Evolutionary conservation across 2,797 vertebrate genomes (phyloP), one percentile per base, ranked within the genome.

Genomic region (Poeciliopsis gracilis): DNA sequence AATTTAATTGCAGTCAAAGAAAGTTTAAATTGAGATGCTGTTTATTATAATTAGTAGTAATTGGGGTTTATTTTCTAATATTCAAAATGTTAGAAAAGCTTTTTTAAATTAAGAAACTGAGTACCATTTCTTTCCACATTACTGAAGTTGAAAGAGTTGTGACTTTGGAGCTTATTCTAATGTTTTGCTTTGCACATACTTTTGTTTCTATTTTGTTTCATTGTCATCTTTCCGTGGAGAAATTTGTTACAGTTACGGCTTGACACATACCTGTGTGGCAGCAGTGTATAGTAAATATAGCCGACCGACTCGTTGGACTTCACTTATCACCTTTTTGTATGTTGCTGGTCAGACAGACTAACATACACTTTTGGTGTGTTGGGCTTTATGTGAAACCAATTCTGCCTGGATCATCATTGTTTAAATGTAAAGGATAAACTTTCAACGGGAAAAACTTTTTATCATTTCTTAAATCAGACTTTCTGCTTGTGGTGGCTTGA

Each of bases 241-340:
- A 43, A 67, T 73, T 76, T 74, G 72, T 43, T 80, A 15, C 80
- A 10, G 0, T 69, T 82, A 28, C 46, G 84, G 77, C 80, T 49
- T 82, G 53, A 49, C 77, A 75, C 78, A 75, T 55, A 72, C 55
- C 30, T 47, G 16, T 70, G 59, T 78, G 49, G 28, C 71, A 28
- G 28, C 20, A 16, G 75, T 86, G 57, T 87, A 70, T 3, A 41
- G 81, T 92, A 94, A 89, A 94, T 87, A 91, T 81, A 92, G 76
- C 75, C 3, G 13, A 4, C 38, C 79, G 11, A 25, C 33, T 70
- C 0, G 25, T 78, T 33, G 47, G 46, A 18, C 28, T 18, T 70
- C 76, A 72, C 85, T 78, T 70, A 33, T 75, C 75, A 41, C 23
- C 4, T 66, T 38, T 63, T 66, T 76, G 72, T 79, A 74, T 20